Base-by-base conservation (phyloP, 2,113 vertebrate species). In the Crotalus viridis region DNA sequence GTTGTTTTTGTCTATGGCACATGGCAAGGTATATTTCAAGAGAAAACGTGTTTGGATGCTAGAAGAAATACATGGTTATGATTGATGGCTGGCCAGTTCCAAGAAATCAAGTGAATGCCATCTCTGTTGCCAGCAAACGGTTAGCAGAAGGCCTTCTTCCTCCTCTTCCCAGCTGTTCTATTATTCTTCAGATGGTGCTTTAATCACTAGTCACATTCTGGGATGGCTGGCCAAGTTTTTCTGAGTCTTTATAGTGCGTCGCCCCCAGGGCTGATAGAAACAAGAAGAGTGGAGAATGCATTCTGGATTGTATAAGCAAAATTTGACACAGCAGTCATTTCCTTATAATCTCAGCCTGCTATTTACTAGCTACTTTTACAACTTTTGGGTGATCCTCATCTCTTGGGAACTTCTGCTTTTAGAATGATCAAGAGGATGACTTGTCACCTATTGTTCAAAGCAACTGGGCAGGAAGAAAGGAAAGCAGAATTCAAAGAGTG, bases 111-210 rank as follows among this genome's bases (percentile, higher is more conserved):
- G 13, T 26, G 64, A 59, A 48, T 28, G 48, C 26, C 48, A 89
- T 51, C 74, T 28, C 54, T 51, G 39, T 69, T 89, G 26, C 69
- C 54, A 59, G 52, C 7, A 85, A 85, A 39, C 33, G 8, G 43
- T 81, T 46, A 57, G 92, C 54, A 92, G 69, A 54, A 92, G 54
- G 54, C 17, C 24, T 87, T 51, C 85, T 24, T 51, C 85, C 85
- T 87, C 46, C 24, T 87, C 85, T 48, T 87, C 85, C 48, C 59
- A 88, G 87, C 33, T 92, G 87, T 46, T 92, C 51, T 54, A 89
- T 57, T 92, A 28, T 81, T 92, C 88, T 85, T 19, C 52, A 85
- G 69, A 89, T 89, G 54, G 88, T 89, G 69, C 26, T 85, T 85
- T 89, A 54, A 92, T 89, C 81, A 28, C 61, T 28, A 85, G 48